phyloP scores from a whole-genome alignment of 1,140 invertebrate species.

The Conus betulinus region DNA sequence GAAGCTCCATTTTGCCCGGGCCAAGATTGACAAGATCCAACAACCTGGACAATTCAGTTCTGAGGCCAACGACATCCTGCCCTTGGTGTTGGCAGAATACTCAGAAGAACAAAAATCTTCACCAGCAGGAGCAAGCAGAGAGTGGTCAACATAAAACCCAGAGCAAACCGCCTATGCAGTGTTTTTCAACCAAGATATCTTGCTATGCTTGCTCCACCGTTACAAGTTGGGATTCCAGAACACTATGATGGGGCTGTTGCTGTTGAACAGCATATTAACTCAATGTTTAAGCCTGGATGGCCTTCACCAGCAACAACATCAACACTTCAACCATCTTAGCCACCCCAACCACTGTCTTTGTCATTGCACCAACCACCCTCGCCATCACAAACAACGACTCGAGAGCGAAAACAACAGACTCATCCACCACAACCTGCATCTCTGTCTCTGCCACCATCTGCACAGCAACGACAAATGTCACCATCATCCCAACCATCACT shows the following conservation, averaged over 20 bases:
- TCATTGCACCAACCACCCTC: slow-evolving; percentile 4
- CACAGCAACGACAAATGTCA: background rate
- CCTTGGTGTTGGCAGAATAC: background rate
- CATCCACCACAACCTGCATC: background rate
- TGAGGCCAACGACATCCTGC: slow-evolving; percentile 4
- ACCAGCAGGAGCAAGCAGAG: background rate
- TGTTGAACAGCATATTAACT: slow-evolving; percentile 8
- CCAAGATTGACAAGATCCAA: slow-evolving; percentile 8
- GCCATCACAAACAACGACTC: background rate
- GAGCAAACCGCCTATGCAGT: background rate
- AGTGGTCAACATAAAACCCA: background rate
- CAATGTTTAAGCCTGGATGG: background rate
- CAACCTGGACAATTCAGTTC: background rate
- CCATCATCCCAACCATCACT: background rate
- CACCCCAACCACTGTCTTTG: slow-evolving; percentile 15
- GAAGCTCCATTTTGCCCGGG: background rate
- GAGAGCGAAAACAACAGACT: background rate
- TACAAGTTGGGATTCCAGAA: slow-evolving; percentile 7
- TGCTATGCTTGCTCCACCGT: background rate
- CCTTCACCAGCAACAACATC: slow-evolving; percentile 22
- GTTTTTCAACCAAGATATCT: background rate
- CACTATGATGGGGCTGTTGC: slow-evolving; percentile 18
- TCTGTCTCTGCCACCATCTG: background rate
- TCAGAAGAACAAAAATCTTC: slow-evolving; percentile 2
- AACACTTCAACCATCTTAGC: slow-evolving; percentile 2